Evolutionary conservation across 2,888 invertebrate genomes (phyloP).

Genomic region (Athalia cordata): DNA sequence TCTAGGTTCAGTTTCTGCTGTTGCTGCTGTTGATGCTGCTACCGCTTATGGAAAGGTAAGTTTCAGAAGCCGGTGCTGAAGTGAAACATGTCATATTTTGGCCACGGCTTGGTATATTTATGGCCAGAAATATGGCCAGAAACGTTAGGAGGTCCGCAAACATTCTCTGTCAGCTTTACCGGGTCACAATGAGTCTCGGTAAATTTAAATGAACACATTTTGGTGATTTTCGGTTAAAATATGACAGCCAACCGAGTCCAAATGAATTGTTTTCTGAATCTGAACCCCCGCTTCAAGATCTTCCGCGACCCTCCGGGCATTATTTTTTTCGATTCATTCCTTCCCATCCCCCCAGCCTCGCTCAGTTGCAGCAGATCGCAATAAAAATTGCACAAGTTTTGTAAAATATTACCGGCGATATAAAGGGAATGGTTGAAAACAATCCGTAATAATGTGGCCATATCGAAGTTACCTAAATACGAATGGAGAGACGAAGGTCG

Average conservation of each 20-base stretch:
- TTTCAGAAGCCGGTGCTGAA: slow-evolving; percentile 25
- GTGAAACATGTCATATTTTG: slow-evolving; percentile 67
- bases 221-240: slow-evolving; percentile 9
- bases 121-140: slow-evolving; percentile 69
- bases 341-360: background rate
- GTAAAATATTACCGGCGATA: slow-evolving; percentile 54
- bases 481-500: slow-evolving; percentile 37
- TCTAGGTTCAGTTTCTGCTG: background rate
- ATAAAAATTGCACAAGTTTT: slow-evolving; percentile 62
- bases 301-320: slow-evolving; percentile 42
- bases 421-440: slow-evolving; percentile 51
- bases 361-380: slow-evolving; percentile 53
- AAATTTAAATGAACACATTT: slow-evolving; percentile 25
- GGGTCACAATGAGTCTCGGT: slow-evolving; percentile 30
- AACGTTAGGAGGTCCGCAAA: slow-evolving; percentile 70
- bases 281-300: background rate
- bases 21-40: background rate
- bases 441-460: slow-evolving; percentile 63
- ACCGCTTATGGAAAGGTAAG: slow-evolving; percentile 15
- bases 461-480: slow-evolving; percentile 49
- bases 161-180: slow-evolving; percentile 48
- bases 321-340: slow-evolving; percentile 51
- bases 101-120: slow-evolving; percentile 69
- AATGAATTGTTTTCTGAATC: background rate
- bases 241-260: background rate